Base-by-base conservation (phyloP, 2,888 invertebrate species). In the Acrocera orbiculus region DNA sequence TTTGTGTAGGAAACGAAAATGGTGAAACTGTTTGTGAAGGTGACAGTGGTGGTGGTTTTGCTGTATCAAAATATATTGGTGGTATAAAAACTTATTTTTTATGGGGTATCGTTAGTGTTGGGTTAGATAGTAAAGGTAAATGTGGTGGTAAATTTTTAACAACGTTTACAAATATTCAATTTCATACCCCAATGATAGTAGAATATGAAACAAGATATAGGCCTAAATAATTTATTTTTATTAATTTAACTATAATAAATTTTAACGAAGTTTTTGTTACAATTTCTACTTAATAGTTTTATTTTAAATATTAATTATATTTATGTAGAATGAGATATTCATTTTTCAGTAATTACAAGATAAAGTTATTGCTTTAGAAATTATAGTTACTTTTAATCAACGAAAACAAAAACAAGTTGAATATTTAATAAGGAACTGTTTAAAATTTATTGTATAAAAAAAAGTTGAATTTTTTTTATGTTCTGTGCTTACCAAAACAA, bases 1-100 rank as follows among this genome's bases (percentile, higher is more conserved):
- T 56, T 39, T 57, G 57, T 43, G 47, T 52, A 17, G 42, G 47
- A 3, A 46, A 42, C 27, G 27, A 37, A 4, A 34, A 40, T 17
- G 46, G 42, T 16, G 38, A 27, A 7, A 28, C 38, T 4, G 39
- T 46, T 2, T 53, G 52, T 23, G 27, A 41, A 11, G 50, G 50
- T 11, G 50, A 53, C 24, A 50, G 51, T 40, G 54, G 53, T 10
- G 48, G 50, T 2, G 52, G 50, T 11, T 47, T 51, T 31, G 36
- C 41, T 1, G 40, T 42, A 5, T 34, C 37, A 26, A 40, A 20
- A 22, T 14, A n/a, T 1, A 25, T 37, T 0, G 16, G 17, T 8
- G 32, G 30, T 22, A 32, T 28, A 22, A 34, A 25, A 23, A 30
- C 32, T n/a, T 44, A 42, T 30, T 44, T 39, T 29, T 34, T 52